Evolutionary conservation across 2,888 invertebrate species (phyloP).

Genomic region (Sthenelais limicola): DNA sequence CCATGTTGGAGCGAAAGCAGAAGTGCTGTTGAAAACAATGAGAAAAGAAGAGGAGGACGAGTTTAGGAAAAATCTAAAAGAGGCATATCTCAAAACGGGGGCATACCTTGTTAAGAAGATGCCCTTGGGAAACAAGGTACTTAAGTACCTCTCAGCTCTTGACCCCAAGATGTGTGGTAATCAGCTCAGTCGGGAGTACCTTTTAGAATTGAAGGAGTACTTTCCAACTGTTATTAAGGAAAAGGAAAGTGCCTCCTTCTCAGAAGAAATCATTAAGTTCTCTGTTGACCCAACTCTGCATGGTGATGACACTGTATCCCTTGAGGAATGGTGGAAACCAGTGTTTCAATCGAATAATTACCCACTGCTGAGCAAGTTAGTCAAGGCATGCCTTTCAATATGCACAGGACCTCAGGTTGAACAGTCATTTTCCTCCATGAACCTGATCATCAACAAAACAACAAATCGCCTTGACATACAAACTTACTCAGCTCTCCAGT

Average conservation of each 20-base stretch:
- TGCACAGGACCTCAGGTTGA: conserved; percentile 10
- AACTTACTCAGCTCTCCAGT: conserved; percentile 10
- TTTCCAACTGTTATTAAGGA: neutral
- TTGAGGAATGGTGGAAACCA: neutral
- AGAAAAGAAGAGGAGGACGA: neutral
- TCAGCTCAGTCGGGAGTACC: neutral
- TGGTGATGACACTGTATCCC: neutral
- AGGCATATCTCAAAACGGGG: neutral
- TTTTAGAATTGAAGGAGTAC: neutral
- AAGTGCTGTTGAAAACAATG: neutral
- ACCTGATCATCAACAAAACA: conserved; percentile 1
- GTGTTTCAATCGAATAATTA: neutral
- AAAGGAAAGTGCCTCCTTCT: neutral
- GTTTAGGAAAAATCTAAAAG: neutral
- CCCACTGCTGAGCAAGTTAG: neutral
- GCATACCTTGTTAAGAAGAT: too few relatives aligned
- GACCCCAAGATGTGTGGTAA: neutral
- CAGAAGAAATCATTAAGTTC: neutral
- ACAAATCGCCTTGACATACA: neutral
- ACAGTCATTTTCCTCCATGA: neutral
- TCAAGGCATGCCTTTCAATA: conserved; percentile 8
- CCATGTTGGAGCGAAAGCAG: neutral
- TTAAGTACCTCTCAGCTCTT: neutral
- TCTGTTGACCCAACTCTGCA: neutral
- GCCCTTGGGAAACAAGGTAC: neutral